Evolutionary conservation across 1,140 invertebrate genomes (phyloP), one percentile per base, ranked within the genome.

Genomic region (Solenopsis fugax): DNA sequence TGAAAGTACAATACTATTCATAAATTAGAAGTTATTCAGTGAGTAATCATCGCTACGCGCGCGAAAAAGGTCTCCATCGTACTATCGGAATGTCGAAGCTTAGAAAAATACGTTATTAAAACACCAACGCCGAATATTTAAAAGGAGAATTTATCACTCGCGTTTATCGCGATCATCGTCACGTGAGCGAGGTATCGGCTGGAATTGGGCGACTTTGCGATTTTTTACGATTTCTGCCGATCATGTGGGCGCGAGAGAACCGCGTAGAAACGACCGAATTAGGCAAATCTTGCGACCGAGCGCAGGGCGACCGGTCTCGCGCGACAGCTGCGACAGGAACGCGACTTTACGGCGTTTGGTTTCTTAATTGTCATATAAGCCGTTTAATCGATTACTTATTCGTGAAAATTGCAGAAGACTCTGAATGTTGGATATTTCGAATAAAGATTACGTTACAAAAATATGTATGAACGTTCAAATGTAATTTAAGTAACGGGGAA

Each of bases 181-280:
- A 13, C 29, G 52, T 41, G 34, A 24, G 48, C 45, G 48, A 41
- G 21, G 21, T 24, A 34, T 64, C 48, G 60, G 13, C 4, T n/a
- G 16, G 37, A 65, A 85, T 64, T 78, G 75, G 73, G 34, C 21
- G 50, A 78, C 16, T 52, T 58, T 12, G n/a, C 48, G 60, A 85
- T 82, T 76, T 78, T 85, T 78, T 76, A 85, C 52, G 73, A 69
- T 67, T 81, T 71, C 60, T 37, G 64, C 52, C 18, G 76, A 29
- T 60, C 45, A 67, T n/a, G 64, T 80, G 64, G 85, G 62, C 52
- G 75, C 76, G 41, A 81, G 12, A 12, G 87, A 71, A 48, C 50
- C 37, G 90, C 90, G 80, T 88, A 90, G 89, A 91, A 67, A 91
- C 78, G 84, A 90, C 62, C 77, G 56, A 87, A 91, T 91, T 90